Base-by-base conservation (phyloP, 2,888 invertebrate genomes). In the Cheilosia urbana region DNA sequence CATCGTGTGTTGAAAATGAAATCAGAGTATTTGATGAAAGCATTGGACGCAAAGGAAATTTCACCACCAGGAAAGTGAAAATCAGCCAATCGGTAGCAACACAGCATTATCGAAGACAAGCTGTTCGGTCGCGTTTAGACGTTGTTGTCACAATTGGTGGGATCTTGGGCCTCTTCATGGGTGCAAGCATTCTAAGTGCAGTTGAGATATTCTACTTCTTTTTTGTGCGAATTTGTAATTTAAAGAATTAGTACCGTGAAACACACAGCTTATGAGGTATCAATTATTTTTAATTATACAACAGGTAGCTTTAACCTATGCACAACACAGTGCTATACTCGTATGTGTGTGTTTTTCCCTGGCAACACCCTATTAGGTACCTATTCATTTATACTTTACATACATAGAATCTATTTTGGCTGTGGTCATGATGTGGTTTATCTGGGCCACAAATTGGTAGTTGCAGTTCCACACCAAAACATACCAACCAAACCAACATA, bases 1-100 rank as follows among this genome's bases (percentile, higher is more conserved):
- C 96, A 0, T 95, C 95, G 17, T 96, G 96, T 89, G 94, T 94
- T 2, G 96, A 96, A 90, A 93, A 94, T 2, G 95, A 96, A 88
- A 93, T 95, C 66, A 93, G 93, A 19, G 90, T 94, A 13, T 87
- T 91, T 19, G 78, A 88, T 69, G 21, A 37, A 45, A 53, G 5
- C 24, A 13, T 15, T 27, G n/a, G 4, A 58, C 13, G 13, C 21
- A 51, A 9, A 55, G 7, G 2, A 34, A 30, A 79, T 90, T 37
- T 87, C 87, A 49, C 81, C 91, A 55, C n/a, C 7, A 27, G 30
- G 19, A 19, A 15, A 4, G 57, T 37, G 13, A 45, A 9, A 27
- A 78, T 87, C 5, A 69, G 9, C 1, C 82, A 81, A 49, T 57
- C 63, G 0, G 42, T 40, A 11, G 27, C 63, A 17, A 90, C 90